These are phyloP conservation scores for Tolypeutes matacus DNA, from an alignment of 2,797 vertebrate genomes.

Conservation along the genomic window DNA sequence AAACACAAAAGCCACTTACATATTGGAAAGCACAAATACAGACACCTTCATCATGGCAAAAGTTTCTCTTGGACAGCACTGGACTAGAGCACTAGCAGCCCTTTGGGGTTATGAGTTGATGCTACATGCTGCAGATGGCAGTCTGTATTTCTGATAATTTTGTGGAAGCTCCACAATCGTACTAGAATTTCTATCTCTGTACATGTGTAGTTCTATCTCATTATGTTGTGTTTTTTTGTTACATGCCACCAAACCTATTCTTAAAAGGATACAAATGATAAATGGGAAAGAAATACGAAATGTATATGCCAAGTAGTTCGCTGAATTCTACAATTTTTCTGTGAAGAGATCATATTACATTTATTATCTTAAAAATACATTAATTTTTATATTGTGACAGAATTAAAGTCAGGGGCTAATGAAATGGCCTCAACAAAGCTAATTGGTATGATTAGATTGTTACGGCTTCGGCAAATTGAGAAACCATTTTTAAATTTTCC, in stretches of 20 bases:
- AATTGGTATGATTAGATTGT: not conserved
- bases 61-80: not conserved
- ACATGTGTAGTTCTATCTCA: not conserved
- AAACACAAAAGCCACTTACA: not conserved
- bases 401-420: not conserved
- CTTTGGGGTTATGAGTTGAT: not conserved
- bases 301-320: not conserved
- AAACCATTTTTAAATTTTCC: not conserved
- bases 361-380: not conserved
- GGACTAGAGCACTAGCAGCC: no score
- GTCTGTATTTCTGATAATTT: not conserved
- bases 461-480: not conserved
- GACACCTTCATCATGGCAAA: not conserved
- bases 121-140: not conserved
- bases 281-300: constrained; percentile 4
- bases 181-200: not conserved
- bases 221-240: not conserved
- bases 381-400: not conserved
- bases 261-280: not conserved
- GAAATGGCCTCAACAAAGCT: not conserved
- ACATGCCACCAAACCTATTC: no score
- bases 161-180: not conserved
- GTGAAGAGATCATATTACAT: not conserved
- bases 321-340: not conserved
- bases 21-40: not conserved